Base-by-base conservation (phyloP, 37 sponge, comb jelly and placozoan genomes). In the Hormiphora californensis region DNA sequence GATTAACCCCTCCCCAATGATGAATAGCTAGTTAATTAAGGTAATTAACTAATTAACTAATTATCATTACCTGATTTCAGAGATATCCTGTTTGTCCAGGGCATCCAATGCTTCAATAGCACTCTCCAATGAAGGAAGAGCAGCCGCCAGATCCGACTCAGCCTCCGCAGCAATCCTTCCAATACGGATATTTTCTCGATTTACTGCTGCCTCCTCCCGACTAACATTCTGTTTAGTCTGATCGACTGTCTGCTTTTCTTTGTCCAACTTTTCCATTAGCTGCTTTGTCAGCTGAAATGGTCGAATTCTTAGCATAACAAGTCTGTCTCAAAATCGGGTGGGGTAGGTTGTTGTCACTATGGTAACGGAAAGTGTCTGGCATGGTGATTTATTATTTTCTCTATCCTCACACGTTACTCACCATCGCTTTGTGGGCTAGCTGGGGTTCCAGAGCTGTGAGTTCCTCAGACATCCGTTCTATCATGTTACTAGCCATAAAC, bases 51-150 rank as follows among this genome's bases (percentile, higher is more conserved):
- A 12, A 39, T 34, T 33, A 33, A 68, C n/a, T 28, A 25, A 21
- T 38, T 17, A 62, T 31, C 17, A 8, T 12, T 59, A 89, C 89
- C 91, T 87, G 38, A 92, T 92, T 54, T 92, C 92, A 19, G 68
- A 85, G 28, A 92, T 54, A 39, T 92, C 90, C 44, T 53, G 69
- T 86, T 90, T 92, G 40, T 92, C 88, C 4, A 92, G 63, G 12
- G 81, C 63, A 54, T 86, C 65, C 19, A 92, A 49, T 0, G 85
- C 92, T 21, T 39, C 49, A 49, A 88, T 81, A 32, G 92, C 92
- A 31, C 51, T 63, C 33, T 86, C 68, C 28, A 92, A 40, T 0
- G 86, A 85, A 43, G 92, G 92, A 32, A 90, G 89, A 1, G 89
- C 88, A 31, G 88, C 35, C 28, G 89, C 40, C n/a, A 88, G 63